phyloP scores from a whole-genome alignment of 2,113 vertebrate species.

The Sardina pilchardus region DNA sequence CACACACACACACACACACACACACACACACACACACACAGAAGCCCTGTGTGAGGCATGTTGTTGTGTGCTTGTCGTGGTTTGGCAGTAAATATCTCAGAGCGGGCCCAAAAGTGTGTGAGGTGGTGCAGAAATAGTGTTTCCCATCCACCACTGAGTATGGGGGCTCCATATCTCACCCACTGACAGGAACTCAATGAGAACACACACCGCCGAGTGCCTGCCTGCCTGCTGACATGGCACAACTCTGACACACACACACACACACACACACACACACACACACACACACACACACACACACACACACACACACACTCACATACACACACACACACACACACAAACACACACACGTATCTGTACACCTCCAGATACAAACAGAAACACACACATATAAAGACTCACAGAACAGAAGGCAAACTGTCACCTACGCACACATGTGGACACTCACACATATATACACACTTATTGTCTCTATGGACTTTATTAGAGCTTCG shows the following conservation, averaged over 20 bases:
- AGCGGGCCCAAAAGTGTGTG: background rate
- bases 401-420: background rate
- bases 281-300: background rate
- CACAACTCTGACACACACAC: background rate
- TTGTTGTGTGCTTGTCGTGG: background rate
- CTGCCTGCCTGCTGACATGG: background rate
- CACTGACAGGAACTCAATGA: conserved; percentile 10
- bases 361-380: background rate
- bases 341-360: background rate
- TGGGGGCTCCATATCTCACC: background rate
- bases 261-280: background rate
- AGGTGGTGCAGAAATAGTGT: background rate
- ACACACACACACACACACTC: background rate
- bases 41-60: background rate
- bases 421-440: too few relatives aligned
- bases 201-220: conserved; percentile 1
- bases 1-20: background rate
- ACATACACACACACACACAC: background rate
- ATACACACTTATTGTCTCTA: background rate
- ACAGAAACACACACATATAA: background rate
- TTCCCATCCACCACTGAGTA: background rate
- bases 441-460: background rate
- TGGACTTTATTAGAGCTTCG: background rate
- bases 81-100: background rate
- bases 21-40: background rate